phyloP scores from a whole-genome alignment of 1,140 invertebrate genomes.

The Aricia agestis region DNA sequence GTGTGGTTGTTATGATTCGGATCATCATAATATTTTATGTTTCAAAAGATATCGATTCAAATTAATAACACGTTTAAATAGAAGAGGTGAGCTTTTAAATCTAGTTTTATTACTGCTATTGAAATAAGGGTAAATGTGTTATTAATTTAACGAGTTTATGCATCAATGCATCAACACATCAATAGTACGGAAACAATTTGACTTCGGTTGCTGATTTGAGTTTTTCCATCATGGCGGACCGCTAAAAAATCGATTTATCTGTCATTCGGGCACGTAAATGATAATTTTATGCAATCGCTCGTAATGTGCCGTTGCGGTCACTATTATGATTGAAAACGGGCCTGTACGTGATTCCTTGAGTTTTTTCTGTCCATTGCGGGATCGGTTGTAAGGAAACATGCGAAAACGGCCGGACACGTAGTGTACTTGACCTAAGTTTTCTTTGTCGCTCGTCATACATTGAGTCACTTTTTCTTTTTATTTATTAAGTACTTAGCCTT shows the following conservation, averaged over 20 bases:
- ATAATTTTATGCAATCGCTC: conserved; percentile 69
- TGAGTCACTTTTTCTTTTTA: neutral
- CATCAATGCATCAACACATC: neutral
- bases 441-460: neutral
- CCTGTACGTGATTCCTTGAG: conserved; percentile 65
- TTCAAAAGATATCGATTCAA: too few species aligned
- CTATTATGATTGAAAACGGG: conserved; percentile 52
- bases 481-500: neutral
- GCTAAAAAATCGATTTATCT: conserved; percentile 58
- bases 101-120: too few species aligned
- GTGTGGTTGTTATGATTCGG: too few species aligned
- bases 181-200: neutral
- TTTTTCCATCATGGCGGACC: conserved; percentile 32
- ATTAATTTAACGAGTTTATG: too few species aligned
- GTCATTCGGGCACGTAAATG: conserved; percentile 64
- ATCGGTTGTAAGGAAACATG: conserved; percentile 55
- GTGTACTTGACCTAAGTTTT: conserved; percentile 9
- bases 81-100: too few species aligned
- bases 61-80: too few species aligned
- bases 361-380: conserved; percentile 54
- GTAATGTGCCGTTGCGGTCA: conserved; percentile 62
- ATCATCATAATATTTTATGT: too few species aligned
- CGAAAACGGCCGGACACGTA: conserved; percentile 30
- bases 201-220: conserved; percentile 15
- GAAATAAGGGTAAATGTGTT: too few species aligned